Base-by-base conservation (phyloP, 1,140 invertebrate genomes). In the Episyrphus balteatus region DNA sequence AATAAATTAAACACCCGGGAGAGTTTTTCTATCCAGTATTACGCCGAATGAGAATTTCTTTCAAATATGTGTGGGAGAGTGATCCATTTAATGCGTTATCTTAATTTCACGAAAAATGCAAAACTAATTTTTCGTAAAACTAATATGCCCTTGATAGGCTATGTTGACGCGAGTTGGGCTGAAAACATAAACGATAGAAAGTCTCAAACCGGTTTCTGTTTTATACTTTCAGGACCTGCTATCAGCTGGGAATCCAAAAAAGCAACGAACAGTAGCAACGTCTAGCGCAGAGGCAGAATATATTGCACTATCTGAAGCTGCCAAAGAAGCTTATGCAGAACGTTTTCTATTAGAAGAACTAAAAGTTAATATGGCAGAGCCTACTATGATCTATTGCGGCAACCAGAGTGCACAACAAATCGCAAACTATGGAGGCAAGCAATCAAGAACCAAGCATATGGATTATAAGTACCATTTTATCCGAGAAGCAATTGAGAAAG, bases 221-320 rank as follows among this genome's bases (percentile, higher is more conserved):
- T n/a, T n/a, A n/a, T n/a, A n/a, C n/a, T n/a, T n/a, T 10, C 69
- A 56, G 53, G 42, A 51, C 21, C 61, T 64, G 51, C 39, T 49
- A 33, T 42, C 63, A 10, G 48, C 48, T 44, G 55, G 53, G 31
- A 43, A 52, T 42, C 50, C 49, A 19, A 50, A 50, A 30, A 69
- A 69, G 43, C 67, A 72, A 50, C 47, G 37, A 43, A 59, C 51
- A n/a, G 57, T 68, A 0, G 56, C 67, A 17, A 47, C 69, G 13
- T 66, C 59, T 19, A 68, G 54, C 18, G 59, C 55, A 17, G 66
- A 71, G 55, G 59, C 66, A 6, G 68, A 72, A 48, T 67, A 65
- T 47, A 57, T 69, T 40, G 60, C 61, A 10, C 34, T 66, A 14
- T 44, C 44, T 34, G 58, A 66, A 34, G 55, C 53, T 18, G 44